Conservation (phyloP, 2,797 vertebrate genomes). For the Clarias platycephalus region DNA sequence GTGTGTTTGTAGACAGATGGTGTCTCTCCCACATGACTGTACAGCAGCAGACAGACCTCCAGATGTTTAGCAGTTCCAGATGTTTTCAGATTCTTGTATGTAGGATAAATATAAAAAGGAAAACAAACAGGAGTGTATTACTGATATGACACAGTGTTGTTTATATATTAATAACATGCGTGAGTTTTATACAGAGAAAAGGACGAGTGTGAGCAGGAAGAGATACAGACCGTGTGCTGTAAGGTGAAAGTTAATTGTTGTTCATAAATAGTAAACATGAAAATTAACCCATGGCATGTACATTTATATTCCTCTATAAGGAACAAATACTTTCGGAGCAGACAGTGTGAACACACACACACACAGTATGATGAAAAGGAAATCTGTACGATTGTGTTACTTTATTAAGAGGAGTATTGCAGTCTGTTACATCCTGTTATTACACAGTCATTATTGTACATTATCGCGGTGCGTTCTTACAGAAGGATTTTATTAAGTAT, state of each 20-base stretch:
- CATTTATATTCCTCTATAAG: neutral
- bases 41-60: slow-evolving; percentile 63
- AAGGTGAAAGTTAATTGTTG: neutral
- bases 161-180: neutral
- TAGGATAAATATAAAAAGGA: slow-evolving; percentile 11
- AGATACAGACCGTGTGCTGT: neutral
- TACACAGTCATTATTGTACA: neutral
- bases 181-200: neutral
- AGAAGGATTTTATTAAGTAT: neutral
- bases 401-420: neutral
- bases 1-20: slow-evolving; percentile 67
- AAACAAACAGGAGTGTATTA: neutral
- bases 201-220: neutral
- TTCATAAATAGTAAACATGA: neutral
- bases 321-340: neutral
- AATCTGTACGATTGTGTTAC: neutral
- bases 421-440: neutral
- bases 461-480: neutral
- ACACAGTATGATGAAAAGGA: neutral
- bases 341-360: neutral
- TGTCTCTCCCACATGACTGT: slow-evolving; percentile 65
- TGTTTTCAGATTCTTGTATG: slow-evolving; percentile 67
- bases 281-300: neutral
- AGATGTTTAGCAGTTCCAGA: slow-evolving; percentile 75
- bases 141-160: neutral